Base-by-base conservation (phyloP, 2,888 invertebrate species). In the Melipona bicolor region DNA sequence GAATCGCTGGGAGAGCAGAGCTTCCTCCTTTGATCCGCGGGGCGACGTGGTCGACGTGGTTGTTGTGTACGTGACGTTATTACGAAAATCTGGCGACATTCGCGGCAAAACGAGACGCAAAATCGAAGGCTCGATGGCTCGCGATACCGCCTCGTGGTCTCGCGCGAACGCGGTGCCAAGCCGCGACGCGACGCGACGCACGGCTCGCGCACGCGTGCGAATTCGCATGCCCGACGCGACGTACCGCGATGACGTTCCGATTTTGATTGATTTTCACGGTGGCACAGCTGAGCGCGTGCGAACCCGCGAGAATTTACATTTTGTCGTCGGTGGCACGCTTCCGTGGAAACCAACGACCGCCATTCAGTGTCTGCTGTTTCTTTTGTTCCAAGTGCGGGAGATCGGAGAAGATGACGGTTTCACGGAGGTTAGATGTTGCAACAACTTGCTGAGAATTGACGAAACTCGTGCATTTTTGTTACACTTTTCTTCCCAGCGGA, bases 41-140 rank as follows among this genome's bases (percentile, higher is more conserved):
- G 83, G 69, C 68, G 73, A 74, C 78, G 72, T 71, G 36, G 79
- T 52, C 80, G 81, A 88, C 88, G 43, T 43, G 87, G 89, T 79
- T 87, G 83, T 85, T 87, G 83, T 85, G 88, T 90, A 92, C 92
- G 92, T 92, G 92, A 92, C 92, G 90, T 92, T 91, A 92, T 92
- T 93, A 93, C 91, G 88, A 90, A 85, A 85, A 81, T 80, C 79
- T 77, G 72, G 68, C 77, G 43, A 43, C 43, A 43, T 43, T 43
- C 79, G 68, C 69, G 61, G 24, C 61, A 36, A 17, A 2, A 32
- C 69, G 74, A 49, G 73, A 86, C 83, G 86, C 82, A 82, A 86
- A 88, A 88, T 86, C 85, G 84, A 83, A 84, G 65, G 65, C 77
- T 69, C 74, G 67, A 61, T 70, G 32, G 49, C 19, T 64, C 62